phyloP scores from a whole-genome alignment of 2,888 invertebrate genomes.

The Antitype chi region DNA sequence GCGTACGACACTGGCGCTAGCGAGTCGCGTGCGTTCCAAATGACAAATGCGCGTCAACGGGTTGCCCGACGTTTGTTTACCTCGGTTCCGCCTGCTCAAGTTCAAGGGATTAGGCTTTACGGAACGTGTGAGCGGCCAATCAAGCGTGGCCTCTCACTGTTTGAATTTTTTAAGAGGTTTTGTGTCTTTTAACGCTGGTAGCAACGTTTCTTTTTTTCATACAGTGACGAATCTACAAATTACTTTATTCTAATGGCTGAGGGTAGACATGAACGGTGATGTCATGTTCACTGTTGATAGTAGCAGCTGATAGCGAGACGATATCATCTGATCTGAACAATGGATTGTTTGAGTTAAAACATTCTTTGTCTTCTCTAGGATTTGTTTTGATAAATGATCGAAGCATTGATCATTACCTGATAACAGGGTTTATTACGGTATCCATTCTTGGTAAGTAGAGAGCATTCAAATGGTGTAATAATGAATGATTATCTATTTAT shows the following conservation, averaged over 20 bases:
- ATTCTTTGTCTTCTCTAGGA: constrained; percentile 44
- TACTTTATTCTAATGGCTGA: constrained; percentile 36
- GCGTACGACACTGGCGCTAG: constrained; percentile 75
- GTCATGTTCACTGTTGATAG: constrained; percentile 61
- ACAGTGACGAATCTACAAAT: constrained; percentile 53
- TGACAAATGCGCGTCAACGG: constrained; percentile 88
- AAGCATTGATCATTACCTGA: constrained; percentile 12
- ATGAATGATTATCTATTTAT: neutral
- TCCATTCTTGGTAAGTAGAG: neutral
- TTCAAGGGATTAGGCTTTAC: constrained; percentile 85
- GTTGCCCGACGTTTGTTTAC: constrained; percentile 84
- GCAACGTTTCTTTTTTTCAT: constrained; percentile 49
- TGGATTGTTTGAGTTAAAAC: constrained; percentile 50
- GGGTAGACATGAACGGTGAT: constrained; percentile 61
- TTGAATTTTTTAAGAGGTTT: constrained; percentile 45
- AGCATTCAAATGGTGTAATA: neutral
- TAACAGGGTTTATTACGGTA: constrained; percentile 7
- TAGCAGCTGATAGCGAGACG: constrained; percentile 50
- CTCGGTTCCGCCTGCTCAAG: constrained; percentile 81
- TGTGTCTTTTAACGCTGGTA: constrained; percentile 63
- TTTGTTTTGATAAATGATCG: constrained; percentile 38
- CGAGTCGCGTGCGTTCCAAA: constrained; percentile 82
- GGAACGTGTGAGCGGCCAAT: constrained; percentile 70
- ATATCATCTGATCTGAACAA: constrained; percentile 54
- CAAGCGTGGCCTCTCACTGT: constrained; percentile 66